Conservation (phyloP, 1,140 invertebrate genomes). For the Drosophila pallidifrons region DNA sequence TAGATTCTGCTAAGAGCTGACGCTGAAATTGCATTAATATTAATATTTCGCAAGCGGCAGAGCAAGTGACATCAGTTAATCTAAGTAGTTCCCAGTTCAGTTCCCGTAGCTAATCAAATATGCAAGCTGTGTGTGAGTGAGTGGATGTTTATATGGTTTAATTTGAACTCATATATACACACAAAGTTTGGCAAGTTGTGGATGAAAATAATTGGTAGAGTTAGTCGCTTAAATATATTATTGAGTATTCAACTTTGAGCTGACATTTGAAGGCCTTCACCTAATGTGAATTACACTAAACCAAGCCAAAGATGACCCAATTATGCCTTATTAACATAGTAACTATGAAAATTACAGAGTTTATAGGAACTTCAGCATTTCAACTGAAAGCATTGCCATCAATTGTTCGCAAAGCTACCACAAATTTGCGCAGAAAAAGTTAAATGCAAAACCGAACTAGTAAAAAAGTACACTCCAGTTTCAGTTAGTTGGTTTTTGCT, state of each 20-base stretch:
- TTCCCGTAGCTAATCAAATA: conserved; percentile 65
- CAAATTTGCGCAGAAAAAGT: conserved; percentile 7
- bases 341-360: neutral
- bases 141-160: conserved; percentile 5
- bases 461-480: conserved; percentile 23
- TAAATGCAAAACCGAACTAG: conserved; percentile 20
- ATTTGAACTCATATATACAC: conserved; percentile 8
- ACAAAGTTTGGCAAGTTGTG: neutral
- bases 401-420: neutral
- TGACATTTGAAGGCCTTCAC: neutral
- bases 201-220: neutral
- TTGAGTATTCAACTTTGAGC: neutral
- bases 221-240: neutral
- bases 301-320: neutral
- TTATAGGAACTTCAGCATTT: neutral
- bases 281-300: neutral
- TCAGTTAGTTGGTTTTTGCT: conserved; percentile 14
- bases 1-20: conserved; percentile 33
- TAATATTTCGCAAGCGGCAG: conserved; percentile 61
- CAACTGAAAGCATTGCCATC: neutral
- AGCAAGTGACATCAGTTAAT: conserved; percentile 68
- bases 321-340: neutral
- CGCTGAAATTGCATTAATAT: conserved; percentile 67
- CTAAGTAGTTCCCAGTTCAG: conserved; percentile 54
- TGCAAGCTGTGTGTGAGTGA: conserved; percentile 1